Evolutionary conservation across 2,113 vertebrate genomes (phyloP), one percentile per base, ranked within the genome.

Genomic region (Formicarius rufipectus): DNA sequence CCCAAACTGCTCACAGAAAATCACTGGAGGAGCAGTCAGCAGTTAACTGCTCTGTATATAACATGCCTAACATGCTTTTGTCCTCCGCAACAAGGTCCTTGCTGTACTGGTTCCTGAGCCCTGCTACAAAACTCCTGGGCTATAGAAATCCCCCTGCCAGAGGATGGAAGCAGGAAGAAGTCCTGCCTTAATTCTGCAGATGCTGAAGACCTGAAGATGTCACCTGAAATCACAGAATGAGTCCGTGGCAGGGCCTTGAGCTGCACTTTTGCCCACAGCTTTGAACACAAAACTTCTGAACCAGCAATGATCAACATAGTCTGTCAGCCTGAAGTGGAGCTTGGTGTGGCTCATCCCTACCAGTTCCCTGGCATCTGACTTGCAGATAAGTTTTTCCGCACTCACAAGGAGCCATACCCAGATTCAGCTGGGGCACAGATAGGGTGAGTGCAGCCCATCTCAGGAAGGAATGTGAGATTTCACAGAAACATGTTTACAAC

Each of bases 281-380:
- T 81, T 82, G 47, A 74, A 35, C 39, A 50, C 27, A 16, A 31
- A 50, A 30, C 15, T 82, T 71, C 56, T 27, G 18, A 28, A n/a
- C 23, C 7, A 12, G 37, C 58, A 60, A 6, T 28, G 35, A 62
- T 62, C 59, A 60, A 18, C 58, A 39, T 16, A 37, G 11, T 45
- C 31, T 89, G 37, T 39, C 73, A 56, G 73, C 44, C 37, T 24
- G 31, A 39, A 8, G 22, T 40, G 27, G 59, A 76, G 67, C n/a
- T 84, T 22, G 5, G 2, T 8, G 19, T 31, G 37, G 14, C 86
- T 89, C 58, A 33, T 49, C 73, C 68, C 56, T 24, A 33, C 28
- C 35, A 13, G 40, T 59, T 73, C 31, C 33, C 42, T 74, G 80
- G n/a, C 27, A 45, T 17, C 47, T 0, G 0, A 14, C 1, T 0